A percentile compares a stretch with the other conserved stretches of the same genome.
phyloP scores from a whole-genome alignment of 2,888 invertebrate genomes.

The Cephus rjabovi region DNA sequence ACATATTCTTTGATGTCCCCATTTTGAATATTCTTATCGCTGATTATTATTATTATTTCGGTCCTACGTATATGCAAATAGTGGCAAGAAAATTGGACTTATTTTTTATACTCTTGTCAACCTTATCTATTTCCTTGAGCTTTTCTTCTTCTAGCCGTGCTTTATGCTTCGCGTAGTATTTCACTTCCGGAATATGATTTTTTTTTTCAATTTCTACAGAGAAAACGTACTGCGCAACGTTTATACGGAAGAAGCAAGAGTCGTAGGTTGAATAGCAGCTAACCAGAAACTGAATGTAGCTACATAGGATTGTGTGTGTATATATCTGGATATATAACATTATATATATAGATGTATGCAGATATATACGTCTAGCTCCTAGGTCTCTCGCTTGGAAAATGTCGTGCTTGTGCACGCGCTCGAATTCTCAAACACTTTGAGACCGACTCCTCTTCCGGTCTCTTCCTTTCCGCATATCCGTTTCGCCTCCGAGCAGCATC shows the following conservation, averaged over 20 bases:
- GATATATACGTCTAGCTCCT: neutral
- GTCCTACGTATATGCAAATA: neutral
- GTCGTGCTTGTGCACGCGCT: constrained; percentile 21
- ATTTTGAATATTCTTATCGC: neutral
- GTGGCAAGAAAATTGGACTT: neutral
- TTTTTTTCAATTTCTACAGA: too few species aligned
- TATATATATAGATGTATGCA: neutral
- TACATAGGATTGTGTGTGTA: neutral
- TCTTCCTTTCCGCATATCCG: neutral
- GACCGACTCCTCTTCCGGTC: constrained; percentile 1
- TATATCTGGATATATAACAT: neutral
- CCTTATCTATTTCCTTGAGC: neutral
- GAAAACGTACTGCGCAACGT: neutral
- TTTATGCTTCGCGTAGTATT: neutral
- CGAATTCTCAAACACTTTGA: constrained; percentile 23
- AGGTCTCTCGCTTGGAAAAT: constrained; percentile 19
- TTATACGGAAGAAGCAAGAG: neutral
- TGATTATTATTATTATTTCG: neutral
- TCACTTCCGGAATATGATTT: neutral
- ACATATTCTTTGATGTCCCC: neutral
- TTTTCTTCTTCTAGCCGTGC: neutral
- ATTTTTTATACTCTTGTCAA: neutral
- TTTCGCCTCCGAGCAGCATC: neutral
- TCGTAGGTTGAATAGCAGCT: neutral
- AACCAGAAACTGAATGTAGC: neutral